Percentiles rank a stretch among this genome's conserved stretches.
phyloP scores from a whole-genome alignment of 2,888 invertebrate species.

The Idaea biselata region DNA sequence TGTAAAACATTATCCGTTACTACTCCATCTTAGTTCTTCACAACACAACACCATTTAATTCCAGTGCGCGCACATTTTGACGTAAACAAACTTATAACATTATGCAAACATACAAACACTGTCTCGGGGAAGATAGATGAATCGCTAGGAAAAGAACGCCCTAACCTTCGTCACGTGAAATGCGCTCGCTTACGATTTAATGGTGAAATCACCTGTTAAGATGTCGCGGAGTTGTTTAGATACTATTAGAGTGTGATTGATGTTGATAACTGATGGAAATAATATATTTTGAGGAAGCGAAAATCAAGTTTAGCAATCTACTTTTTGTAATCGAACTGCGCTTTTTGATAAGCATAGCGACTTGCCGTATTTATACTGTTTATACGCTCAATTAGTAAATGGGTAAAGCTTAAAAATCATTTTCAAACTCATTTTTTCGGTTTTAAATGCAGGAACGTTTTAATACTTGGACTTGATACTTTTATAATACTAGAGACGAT shows the following conservation, averaged over 20 bases:
- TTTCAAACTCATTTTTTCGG: no score
- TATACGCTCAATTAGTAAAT: conserved; percentile 37
- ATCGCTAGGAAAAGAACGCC: conserved; percentile 15
- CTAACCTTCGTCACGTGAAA: conserved; percentile 39
- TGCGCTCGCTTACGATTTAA: conserved; percentile 30
- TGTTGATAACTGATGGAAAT: conserved; percentile 46
- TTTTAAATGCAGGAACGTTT: no score
- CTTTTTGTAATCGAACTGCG: conserved; percentile 33
- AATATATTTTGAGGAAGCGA: conserved; percentile 25
- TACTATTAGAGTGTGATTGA: conserved; percentile 43
- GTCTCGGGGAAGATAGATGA: conserved; percentile 25
- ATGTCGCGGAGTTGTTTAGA: conserved; percentile 29
- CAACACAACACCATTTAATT: neutral
- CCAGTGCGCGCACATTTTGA: conserved; percentile 11
- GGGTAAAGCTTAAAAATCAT: conserved; percentile 29
- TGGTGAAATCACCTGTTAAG: conserved; percentile 42
- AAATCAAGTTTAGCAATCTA: conserved; percentile 18
- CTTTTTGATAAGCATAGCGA: conserved; percentile 44
- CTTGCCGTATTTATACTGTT: conserved; percentile 52
- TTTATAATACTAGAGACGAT: no score
- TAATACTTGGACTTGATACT: no score
- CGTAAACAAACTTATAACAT: conserved; percentile 16
- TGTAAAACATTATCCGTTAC: neutral
- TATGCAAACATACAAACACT: conserved; percentile 22
- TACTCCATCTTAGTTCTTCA: neutral